phyloP scores from a whole-genome alignment of 2,797 vertebrate species.

The Macropodus opercularis region DNA sequence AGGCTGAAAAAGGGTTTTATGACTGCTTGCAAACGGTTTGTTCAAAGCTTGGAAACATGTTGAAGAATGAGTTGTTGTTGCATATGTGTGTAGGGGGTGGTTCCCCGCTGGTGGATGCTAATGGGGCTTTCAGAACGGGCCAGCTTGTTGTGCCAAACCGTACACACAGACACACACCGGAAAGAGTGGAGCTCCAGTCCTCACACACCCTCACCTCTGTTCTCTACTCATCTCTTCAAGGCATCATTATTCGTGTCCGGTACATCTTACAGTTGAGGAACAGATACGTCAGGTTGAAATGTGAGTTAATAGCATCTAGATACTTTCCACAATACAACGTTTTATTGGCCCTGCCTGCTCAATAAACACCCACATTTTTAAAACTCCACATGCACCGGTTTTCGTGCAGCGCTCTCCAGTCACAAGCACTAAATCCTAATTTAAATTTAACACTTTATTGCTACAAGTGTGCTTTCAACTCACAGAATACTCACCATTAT shows the following conservation, averaged over 20 bases:
- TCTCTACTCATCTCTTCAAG: too few relatives aligned
- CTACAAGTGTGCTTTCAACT: not conserved
- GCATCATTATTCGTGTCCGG: not conserved
- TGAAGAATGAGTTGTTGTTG: slow-evolving; percentile 17
- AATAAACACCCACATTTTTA: not conserved
- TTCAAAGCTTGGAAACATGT: not conserved
- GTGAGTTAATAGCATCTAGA: not conserved
- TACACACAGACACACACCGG: slow-evolving; percentile 17
- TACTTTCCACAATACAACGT: slow-evolving; percentile 18
- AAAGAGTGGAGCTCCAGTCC: not conserved
- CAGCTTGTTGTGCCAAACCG: slow-evolving; percentile 35
- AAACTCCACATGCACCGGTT: not conserved
- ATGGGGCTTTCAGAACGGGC: slow-evolving; percentile 54
- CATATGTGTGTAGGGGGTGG: slow-evolving; percentile 10
- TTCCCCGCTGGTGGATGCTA: slow-evolving; percentile 55
- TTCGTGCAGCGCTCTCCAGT: not conserved
- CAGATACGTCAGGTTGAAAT: not conserved
- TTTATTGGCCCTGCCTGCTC: not conserved
- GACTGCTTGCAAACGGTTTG: not conserved
- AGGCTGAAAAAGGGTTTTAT: not conserved
- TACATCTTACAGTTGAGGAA: not conserved
- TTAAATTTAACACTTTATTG: not conserved
- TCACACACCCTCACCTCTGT: too few relatives aligned
- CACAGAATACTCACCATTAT: not conserved
- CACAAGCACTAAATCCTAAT: not conserved